Evolutionary conservation across 1,140 invertebrate genomes (phyloP).

Genomic region (Bombus waltoni): DNA sequence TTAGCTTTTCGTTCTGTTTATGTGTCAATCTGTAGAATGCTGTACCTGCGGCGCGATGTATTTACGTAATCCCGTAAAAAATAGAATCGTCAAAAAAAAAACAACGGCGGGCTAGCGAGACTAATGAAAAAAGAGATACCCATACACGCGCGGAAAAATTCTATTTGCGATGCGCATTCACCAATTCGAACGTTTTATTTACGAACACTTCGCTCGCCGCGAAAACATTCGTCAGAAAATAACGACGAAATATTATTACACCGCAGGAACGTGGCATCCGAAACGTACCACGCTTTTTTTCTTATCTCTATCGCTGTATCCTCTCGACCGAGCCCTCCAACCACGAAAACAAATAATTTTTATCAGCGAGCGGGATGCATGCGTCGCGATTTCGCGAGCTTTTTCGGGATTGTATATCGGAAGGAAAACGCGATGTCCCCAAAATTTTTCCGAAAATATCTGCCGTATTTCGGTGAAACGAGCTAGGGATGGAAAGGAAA

Average conservation of each 20-base stretch:
- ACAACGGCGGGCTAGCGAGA: background rate
- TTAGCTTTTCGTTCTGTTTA: background rate
- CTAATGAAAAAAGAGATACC: background rate
- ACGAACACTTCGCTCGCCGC: conserved; percentile 23
- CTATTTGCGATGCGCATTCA: conserved; percentile 35
- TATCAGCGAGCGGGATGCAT: background rate
- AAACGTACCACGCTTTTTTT: background rate
- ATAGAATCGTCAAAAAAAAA: conserved; percentile 18
- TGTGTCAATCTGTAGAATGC: conserved; percentile 2
- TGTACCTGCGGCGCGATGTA: conserved; percentile 7
- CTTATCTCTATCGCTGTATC: conserved; percentile 32
- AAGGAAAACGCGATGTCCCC: background rate
- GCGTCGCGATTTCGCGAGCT: background rate
- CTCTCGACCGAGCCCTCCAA: background rate
- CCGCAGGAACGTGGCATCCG: conserved; percentile 33
- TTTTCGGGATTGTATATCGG: background rate
- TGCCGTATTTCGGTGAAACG: background rate
- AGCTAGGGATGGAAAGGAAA: background rate
- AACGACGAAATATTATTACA: conserved; percentile 46
- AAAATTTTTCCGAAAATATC: conserved; percentile 1
- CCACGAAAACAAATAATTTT: conserved; percentile 44
- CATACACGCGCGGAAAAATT: conserved; percentile 16
- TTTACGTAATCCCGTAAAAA: conserved; percentile 29
- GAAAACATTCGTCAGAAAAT: conserved; percentile 22
- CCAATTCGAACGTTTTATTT: conserved; percentile 43